Base-by-base conservation (phyloP, 1,140 invertebrate species). In the Lutraria rhynchaena region DNA sequence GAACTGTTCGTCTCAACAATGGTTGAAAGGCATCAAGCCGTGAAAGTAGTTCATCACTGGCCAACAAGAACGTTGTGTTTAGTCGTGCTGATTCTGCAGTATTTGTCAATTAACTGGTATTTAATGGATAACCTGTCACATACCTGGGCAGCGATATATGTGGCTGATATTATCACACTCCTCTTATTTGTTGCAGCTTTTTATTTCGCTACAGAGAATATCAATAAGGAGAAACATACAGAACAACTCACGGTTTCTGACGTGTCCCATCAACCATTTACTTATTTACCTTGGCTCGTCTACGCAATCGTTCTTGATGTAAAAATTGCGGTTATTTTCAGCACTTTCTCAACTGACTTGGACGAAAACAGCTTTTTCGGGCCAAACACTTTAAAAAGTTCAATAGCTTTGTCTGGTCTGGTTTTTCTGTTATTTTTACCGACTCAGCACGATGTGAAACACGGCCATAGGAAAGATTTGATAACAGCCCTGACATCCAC, bases 391-490 rank as follows among this genome's bases (percentile, higher is more conserved):
- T 85, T 94, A 4, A 94, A 94, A 87, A 87, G 94, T 24, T 87
- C 89, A 4, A 90, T 95, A 22, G 92, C 92, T n/a, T 77, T 93
- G 1, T 88, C 93, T 13, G 92, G 93, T 9, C 85, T 94, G 37
- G 87, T 95, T 3, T 95, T 95, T 85, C 84, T 94, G 3, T 87
- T 94, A 17, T 86, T 94, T 15, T 90, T 94, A 4, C 92, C 93
- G 65, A 93, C 93, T 53, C 94, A 94, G 81, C 93, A 94, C 80
- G 92, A 94, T 86, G 91, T 93, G 31, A 89, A 93, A 55, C 86
- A 89, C 11, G 90, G 93, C 53, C 85, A 91, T 63, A 87, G 93
- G 22, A 90, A 93, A 80, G 78, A 89, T 17, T 94, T 93, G 82
- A 93, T 95, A 37, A 86, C 88, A n/a, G 73, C 87, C 65, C 37